phyloP scores from a whole-genome alignment of 2,797 vertebrate species.

The Xenopus petersii region DNA sequence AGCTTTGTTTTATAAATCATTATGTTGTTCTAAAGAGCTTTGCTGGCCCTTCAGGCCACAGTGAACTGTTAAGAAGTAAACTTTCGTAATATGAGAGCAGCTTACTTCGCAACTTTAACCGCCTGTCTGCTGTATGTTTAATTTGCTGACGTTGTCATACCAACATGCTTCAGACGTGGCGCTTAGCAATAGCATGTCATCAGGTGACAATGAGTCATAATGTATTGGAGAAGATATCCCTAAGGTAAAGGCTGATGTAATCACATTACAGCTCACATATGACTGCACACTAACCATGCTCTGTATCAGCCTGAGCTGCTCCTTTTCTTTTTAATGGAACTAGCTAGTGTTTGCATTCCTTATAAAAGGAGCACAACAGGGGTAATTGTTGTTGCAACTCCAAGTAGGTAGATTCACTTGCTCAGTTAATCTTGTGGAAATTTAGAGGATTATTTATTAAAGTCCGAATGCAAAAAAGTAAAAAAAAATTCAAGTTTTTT shows the following conservation, averaged over 20 bases:
- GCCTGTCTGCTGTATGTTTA: conserved; percentile 9
- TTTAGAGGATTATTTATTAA: too few species aligned
- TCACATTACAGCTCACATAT: not conserved
- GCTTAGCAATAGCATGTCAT: not conserved
- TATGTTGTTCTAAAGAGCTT: not conserved
- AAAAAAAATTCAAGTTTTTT: too few species aligned
- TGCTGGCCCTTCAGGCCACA: not conserved
- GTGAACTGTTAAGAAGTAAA: not conserved
- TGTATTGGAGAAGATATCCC: conserved; percentile 20
- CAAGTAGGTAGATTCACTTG: too few species aligned
- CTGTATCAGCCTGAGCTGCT: not conserved
- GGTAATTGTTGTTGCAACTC: too few species aligned
- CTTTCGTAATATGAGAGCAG: conserved; percentile 8
- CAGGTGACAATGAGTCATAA: conserved; percentile 36
- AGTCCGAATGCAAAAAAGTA: too few species aligned
- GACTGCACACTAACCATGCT: not conserved
- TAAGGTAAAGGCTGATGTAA: conserved; percentile 33
- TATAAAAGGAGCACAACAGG: too few species aligned
- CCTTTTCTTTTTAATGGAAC: too few species aligned
- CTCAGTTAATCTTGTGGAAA: too few species aligned
- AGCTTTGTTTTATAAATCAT: not conserved
- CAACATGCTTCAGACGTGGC: conserved; percentile 33
- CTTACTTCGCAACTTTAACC: conserved; percentile 5
- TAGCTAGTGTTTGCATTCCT: too few species aligned
- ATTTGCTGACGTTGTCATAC: conserved; percentile 36